Percentiles rank a stretch among this genome's conserved stretches.
These are phyloP conservation scores for Danio tinwini DNA, from an alignment of 2,797 vertebrate genomes.

Conservation along the genomic window DNA sequence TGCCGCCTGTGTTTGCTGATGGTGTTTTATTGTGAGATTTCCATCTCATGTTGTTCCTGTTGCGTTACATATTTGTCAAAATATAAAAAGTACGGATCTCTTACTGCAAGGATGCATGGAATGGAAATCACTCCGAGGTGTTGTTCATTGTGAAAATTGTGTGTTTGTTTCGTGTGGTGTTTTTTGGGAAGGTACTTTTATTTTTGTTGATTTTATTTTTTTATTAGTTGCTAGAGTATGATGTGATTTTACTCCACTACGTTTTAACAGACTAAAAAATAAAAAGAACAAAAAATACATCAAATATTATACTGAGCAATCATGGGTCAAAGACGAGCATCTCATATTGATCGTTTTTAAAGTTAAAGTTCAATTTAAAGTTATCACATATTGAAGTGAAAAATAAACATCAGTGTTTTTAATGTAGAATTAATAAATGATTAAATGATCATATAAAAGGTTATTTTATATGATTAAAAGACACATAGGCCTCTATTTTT, in stretches of 20 bases:
- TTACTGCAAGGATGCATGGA: constrained; percentile 54
- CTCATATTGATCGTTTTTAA: no score
- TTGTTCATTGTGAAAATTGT: constrained; percentile 32
- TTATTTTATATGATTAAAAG: no score
- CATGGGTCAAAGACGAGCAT: background rate
- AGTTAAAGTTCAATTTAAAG: no score
- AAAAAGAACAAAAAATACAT: no score
- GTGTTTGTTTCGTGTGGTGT: constrained; percentile 8
- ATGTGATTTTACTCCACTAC: constrained; percentile 47
- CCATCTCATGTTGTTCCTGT: constrained; percentile 65
- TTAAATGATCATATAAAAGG: no score
- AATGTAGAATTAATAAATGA: no score
- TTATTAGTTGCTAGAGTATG: background rate
- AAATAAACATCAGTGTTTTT: no score
- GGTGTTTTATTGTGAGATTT: constrained; percentile 65
- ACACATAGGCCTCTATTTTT: no score
- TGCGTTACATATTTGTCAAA: background rate
- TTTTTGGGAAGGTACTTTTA: background rate
- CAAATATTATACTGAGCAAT: background rate
- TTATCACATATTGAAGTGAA: no score
- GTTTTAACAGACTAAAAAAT: background rate
- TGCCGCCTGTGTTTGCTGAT: constrained; percentile 47
- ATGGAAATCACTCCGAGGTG: constrained; percentile 55
- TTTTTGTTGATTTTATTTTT: background rate
- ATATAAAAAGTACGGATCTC: background rate